phyloP scores from a whole-genome alignment of 2,113 vertebrate species.

The Melanotaenia duboulayi region DNA sequence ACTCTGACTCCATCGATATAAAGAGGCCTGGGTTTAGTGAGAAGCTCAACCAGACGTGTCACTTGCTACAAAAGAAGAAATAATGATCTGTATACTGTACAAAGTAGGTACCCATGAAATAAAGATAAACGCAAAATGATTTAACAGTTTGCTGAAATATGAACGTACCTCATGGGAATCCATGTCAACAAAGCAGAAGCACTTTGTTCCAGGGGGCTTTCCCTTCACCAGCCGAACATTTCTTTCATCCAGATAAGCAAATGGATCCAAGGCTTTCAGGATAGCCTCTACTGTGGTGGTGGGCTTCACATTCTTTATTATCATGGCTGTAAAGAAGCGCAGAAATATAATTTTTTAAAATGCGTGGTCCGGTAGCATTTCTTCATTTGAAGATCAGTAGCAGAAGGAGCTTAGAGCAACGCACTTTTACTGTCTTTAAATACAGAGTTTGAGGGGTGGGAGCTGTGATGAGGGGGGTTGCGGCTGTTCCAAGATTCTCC shows the following conservation, averaged over 20 bases:
- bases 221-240: slow-evolving; percentile 95
- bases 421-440: slow-evolving; percentile 85
- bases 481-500: slow-evolving; percentile 72
- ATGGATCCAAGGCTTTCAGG: slow-evolving; percentile 91
- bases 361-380: too few relatives aligned
- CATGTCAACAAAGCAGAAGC: slow-evolving; percentile 95
- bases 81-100: background rate
- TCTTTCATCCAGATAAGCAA: slow-evolving; percentile 91
- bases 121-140: background rate
- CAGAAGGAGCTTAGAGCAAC: slow-evolving; percentile 3
- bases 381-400: background rate
- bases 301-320: slow-evolving; percentile 93
- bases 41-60: slow-evolving; percentile 90
- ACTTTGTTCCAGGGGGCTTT: slow-evolving; percentile 88
- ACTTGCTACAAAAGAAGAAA: slow-evolving; percentile 87
- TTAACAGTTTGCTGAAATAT: background rate
- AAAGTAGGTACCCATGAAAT: background rate
- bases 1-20: slow-evolving; percentile 93
- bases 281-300: slow-evolving; percentile 92
- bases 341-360: background rate
- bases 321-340: slow-evolving; percentile 85
- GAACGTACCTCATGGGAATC: slow-evolving; percentile 90
- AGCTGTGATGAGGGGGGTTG: slow-evolving; percentile 51
- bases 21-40: slow-evolving; percentile 92
- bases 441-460: slow-evolving; percentile 63